Evolutionary conservation across 1,140 invertebrate genomes (phyloP).

Genomic region (Campoletis sonorensis): DNA sequence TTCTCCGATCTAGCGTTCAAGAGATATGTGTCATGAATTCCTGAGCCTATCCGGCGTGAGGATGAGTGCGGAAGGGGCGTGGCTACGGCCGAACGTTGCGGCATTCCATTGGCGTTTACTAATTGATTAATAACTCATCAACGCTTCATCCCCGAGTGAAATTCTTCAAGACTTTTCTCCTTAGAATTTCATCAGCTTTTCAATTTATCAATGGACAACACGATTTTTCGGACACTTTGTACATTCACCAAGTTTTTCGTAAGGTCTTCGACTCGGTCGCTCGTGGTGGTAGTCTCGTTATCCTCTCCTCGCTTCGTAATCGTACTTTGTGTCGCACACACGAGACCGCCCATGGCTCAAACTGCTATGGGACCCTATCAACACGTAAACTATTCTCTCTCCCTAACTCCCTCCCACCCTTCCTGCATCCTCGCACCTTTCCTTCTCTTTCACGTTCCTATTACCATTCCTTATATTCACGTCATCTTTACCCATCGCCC

Average conservation of each 20-base stretch:
- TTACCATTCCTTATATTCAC: background rate
- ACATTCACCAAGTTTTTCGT: background rate
- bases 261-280: constrained; percentile 21
- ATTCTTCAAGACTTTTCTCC: no score
- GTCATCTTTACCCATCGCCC: background rate
- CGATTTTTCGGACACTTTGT: no score
- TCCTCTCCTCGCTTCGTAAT: constrained; percentile 12
- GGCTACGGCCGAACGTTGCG: background rate
- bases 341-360: constrained; percentile 6
- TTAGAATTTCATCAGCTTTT: no score
- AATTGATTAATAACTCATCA: no score
- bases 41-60: no score
- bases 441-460: background rate
- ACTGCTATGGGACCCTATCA: constrained; percentile 20
- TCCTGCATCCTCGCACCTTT: background rate
- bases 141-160: no score
- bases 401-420: background rate
- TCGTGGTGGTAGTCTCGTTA: constrained; percentile 13
- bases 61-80: no score
- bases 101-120: no score
- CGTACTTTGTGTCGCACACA: constrained; percentile 5
- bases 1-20: background rate
- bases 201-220: no score
- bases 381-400: background rate
- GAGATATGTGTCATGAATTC: no score